These are phyloP conservation scores for Sus cebifrons DNA, from an alignment of 2,797 vertebrate genomes.

Conservation along the genomic window DNA sequence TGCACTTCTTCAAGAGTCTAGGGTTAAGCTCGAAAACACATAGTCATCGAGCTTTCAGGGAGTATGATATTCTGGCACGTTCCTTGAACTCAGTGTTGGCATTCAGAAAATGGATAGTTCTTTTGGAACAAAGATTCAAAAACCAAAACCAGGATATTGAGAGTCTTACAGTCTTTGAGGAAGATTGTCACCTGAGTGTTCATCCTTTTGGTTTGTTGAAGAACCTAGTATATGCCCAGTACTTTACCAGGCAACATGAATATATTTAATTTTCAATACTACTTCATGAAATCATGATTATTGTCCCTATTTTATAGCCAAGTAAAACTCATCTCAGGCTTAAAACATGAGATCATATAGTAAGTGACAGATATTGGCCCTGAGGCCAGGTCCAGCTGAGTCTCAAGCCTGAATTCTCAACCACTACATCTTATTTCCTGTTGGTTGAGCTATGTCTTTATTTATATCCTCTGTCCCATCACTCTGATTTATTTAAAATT, in stretches of 20 bases:
- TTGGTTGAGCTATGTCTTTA: background rate
- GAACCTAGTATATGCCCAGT: background rate
- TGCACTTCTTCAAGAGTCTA: background rate
- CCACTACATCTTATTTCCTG: too few relatives aligned
- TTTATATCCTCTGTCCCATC: background rate
- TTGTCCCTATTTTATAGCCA: background rate
- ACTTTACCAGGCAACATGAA: background rate
- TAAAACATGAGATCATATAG: background rate
- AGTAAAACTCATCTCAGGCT: background rate
- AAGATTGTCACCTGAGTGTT: background rate
- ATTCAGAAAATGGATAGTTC: background rate
- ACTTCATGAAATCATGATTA: background rate
- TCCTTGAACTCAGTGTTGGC: background rate
- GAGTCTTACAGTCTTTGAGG: background rate
- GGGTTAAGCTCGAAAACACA: background rate
- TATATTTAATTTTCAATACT: background rate
- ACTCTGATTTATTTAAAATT: background rate
- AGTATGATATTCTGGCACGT: background rate
- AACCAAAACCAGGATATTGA: background rate
- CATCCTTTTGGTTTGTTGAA: constrained; percentile 33
- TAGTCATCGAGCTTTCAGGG: background rate
- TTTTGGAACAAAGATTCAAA: constrained; percentile 25
- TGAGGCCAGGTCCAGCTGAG: background rate
- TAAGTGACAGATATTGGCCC: background rate
- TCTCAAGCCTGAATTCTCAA: background rate